These are phyloP conservation scores for Alloscopus bannaensis DNA, from an alignment of 2,888 invertebrate species.

Conservation along the genomic window DNA sequence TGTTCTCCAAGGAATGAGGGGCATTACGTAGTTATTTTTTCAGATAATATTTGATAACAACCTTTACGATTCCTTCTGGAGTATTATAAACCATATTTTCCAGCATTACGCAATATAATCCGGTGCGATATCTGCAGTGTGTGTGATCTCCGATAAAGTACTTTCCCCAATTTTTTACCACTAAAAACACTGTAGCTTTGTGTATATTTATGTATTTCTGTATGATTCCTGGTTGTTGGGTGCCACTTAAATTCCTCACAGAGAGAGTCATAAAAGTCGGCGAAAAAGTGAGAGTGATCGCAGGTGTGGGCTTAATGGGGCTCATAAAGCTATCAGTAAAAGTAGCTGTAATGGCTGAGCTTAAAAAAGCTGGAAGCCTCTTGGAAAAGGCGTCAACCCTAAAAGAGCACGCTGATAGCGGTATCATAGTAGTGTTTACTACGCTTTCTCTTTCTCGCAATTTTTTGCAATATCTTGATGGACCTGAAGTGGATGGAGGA, in stretches of 20 bases:
- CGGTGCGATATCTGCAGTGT: too few species aligned
- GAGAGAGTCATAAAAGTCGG: slow-evolving; percentile 48
- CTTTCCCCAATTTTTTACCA: too few species aligned
- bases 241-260: too few species aligned
- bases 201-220: slow-evolving; percentile 17
- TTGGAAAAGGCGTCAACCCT: slow-evolving; percentile 2
- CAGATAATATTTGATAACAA: slow-evolving; percentile 44
- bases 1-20: neutral
- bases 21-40: slow-evolving; percentile 34
- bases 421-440: too few species aligned
- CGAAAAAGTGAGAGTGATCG: slow-evolving; percentile 56
- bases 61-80: slow-evolving; percentile 39
- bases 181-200: slow-evolving; percentile 8
- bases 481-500: too few species aligned
- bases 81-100: too few species aligned
- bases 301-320: slow-evolving; percentile 58
- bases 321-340: slow-evolving; percentile 58
- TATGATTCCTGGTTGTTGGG: slow-evolving; percentile 28
- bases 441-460: neutral
- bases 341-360: slow-evolving; percentile 43
- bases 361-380: slow-evolving; percentile 27
- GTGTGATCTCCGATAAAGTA: too few species aligned
- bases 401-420: slow-evolving; percentile 16
- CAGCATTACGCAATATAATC: too few species aligned
- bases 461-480: too few species aligned